Conservation (phyloP, 2,113 vertebrate genomes). For the Tiliqua scincoides region DNA sequence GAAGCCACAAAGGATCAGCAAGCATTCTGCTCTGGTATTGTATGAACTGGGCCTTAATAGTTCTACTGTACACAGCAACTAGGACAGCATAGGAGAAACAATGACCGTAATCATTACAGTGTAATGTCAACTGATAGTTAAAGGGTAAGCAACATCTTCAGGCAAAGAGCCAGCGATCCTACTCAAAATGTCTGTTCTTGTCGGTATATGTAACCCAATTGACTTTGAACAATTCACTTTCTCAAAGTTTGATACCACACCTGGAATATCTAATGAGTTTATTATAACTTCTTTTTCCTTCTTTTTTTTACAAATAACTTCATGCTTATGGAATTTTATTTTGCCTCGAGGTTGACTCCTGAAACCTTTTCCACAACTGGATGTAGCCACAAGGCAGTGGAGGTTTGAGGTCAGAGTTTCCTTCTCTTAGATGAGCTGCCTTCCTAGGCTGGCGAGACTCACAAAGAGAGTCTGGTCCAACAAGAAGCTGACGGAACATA, state of each 20-base stretch:
- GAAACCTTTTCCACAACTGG: no score
- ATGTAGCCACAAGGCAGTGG: no score
- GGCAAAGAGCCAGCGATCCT: neutral
- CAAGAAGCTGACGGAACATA: no score
- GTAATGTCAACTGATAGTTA: neutral
- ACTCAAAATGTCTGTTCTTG: neutral
- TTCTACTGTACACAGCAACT: neutral
- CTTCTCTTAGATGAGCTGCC: no score
- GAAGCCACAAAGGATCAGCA: neutral
- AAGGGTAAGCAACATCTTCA: neutral
- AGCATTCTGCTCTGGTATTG: neutral
- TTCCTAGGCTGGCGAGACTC: no score
- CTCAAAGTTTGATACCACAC: constrained; percentile 9
- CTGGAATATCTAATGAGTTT: neutral
- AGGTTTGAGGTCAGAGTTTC: no score
- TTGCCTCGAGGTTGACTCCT: no score
- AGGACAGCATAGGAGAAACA: no score
- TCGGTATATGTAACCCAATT: neutral
- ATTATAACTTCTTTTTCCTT: neutral
- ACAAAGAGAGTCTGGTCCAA: no score
- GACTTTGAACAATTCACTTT: constrained; percentile 14
- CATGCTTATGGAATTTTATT: neutral
- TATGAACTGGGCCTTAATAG: neutral
- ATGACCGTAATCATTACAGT: no score
- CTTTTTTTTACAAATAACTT: constrained; percentile 15